phyloP scores from a whole-genome alignment of 2,797 vertebrate genomes.

The Cheracebus regulus region DNA sequence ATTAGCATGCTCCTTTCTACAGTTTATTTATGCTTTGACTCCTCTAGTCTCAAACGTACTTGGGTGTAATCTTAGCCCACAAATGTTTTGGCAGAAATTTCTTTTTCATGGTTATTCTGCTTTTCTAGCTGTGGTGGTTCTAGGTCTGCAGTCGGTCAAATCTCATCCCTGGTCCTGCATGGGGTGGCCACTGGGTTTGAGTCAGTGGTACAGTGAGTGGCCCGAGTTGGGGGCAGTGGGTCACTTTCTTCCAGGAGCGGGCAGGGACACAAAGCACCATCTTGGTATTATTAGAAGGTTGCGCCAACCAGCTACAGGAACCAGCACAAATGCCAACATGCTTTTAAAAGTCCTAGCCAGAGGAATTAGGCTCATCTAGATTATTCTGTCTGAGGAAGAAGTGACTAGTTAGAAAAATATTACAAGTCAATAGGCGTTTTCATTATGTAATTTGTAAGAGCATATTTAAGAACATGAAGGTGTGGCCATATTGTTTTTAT shows the following conservation, averaged over 20 bases:
- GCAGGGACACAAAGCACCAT: not conserved
- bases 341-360: not conserved
- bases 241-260: not conserved
- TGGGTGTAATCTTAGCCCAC: not conserved
- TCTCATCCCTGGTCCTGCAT: not conserved
- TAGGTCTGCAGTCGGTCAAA: rapidly evolving
- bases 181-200: not conserved
- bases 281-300: not conserved
- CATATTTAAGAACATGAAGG: not conserved
- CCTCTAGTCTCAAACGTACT: not conserved
- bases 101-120: not conserved
- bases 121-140: not conserved
- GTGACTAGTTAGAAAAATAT: not conserved
- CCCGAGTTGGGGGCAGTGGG: not conserved
- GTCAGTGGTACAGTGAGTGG: not conserved
- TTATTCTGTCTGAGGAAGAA: not conserved
- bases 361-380: not conserved
- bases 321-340: not conserved
- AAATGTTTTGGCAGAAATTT: not conserved
- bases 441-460: not conserved
- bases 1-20: not conserved
- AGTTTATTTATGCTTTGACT: not conserved
- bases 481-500: not conserved
- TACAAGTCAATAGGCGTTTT: not conserved
- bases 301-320: not conserved